Evolutionary conservation across 2,888 invertebrate species (phyloP).

Genomic region (Drosophila mercatorum): DNA sequence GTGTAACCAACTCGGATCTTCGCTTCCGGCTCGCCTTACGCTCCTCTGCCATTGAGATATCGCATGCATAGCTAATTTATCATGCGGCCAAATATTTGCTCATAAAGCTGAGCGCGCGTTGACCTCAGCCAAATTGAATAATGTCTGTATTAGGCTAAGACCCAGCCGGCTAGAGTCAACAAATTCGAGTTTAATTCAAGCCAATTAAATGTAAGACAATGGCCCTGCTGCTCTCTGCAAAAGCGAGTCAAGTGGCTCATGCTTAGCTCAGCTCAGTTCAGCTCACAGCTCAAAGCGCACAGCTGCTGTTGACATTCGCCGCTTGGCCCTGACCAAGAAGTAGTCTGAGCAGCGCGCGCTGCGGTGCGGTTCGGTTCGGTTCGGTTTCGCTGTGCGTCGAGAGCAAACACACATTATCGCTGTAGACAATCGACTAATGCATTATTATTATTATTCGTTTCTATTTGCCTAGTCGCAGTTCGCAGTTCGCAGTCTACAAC

Average conservation of each 20-base stretch:
- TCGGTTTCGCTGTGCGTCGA: constrained; percentile 27
- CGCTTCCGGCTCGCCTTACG: constrained; percentile 49
- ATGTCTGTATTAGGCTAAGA: constrained; percentile 57
- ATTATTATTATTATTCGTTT: constrained; percentile 67
- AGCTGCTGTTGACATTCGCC: constrained; percentile 70
- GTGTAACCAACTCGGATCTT: neutral
- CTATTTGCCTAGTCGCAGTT: constrained; percentile 57
- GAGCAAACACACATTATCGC: constrained; percentile 55
- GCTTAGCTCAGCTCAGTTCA: constrained; percentile 24
- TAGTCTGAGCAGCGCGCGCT: constrained; percentile 57
- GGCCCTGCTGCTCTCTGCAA: constrained; percentile 19
- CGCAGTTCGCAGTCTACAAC: constrained; percentile 19
- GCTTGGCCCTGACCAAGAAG: constrained; percentile 78
- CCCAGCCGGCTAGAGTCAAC: constrained; percentile 45
- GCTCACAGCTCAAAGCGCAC: no score
- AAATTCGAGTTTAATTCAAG: constrained; percentile 67
- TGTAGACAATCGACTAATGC: constrained; percentile 60
- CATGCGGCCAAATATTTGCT: constrained; percentile 61
- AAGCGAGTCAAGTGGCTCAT: constrained; percentile 35
- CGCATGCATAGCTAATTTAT: constrained; percentile 67
- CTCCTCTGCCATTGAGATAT: constrained; percentile 47
- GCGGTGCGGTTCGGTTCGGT: constrained; percentile 28
- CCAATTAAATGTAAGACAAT: constrained; percentile 69
- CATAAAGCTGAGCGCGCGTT: constrained; percentile 27
- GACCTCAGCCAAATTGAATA: constrained; percentile 68